Conservation (phyloP, 2,888 invertebrate species). For the Cheilosia vernalis region DNA sequence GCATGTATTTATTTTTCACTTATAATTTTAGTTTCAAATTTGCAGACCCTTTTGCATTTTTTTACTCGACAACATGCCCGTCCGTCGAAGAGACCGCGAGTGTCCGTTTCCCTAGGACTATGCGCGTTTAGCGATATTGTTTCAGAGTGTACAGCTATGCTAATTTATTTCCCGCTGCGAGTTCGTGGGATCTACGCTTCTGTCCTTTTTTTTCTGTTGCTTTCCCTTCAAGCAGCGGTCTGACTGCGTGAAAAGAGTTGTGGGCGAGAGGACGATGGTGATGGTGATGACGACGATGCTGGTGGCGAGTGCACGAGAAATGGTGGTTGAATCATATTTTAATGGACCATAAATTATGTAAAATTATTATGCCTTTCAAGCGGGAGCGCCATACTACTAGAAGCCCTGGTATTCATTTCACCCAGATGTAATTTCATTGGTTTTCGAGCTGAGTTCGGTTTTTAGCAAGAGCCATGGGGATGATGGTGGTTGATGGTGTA, state of each 20-base stretch:
- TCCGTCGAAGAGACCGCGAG: slow-evolving; percentile 26
- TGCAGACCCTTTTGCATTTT: slow-evolving; percentile 2
- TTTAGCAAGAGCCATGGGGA: background rate
- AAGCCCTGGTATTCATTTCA: slow-evolving; percentile 32
- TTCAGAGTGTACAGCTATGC: slow-evolving; percentile 60
- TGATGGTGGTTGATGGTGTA: slow-evolving; percentile 18
- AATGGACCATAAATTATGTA: slow-evolving; percentile 73
- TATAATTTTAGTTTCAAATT: slow-evolving; percentile 35
- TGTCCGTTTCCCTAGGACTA: slow-evolving; percentile 25
- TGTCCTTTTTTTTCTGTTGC: slow-evolving; percentile 5
- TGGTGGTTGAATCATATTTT: slow-evolving; percentile 62
- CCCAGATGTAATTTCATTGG: slow-evolving; percentile 45
- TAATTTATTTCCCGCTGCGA: slow-evolving; percentile 64
- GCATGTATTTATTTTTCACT: slow-evolving; percentile 1
- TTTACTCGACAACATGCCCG: slow-evolving; percentile 3
- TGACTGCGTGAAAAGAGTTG: slow-evolving; percentile 43
- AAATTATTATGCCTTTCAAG: slow-evolving; percentile 63
- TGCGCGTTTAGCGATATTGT: slow-evolving; percentile 24
- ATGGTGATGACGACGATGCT: background rate
- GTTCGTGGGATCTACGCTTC: slow-evolving; percentile 48
- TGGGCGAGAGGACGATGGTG: background rate
- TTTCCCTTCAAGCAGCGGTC: background rate
- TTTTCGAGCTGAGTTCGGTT: slow-evolving; percentile 15
- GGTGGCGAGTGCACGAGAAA: slow-evolving; percentile 50
- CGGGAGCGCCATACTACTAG: background rate